Evolutionary conservation across 2,888 invertebrate species (phyloP).

Genomic region (Archips xylosteana): DNA sequence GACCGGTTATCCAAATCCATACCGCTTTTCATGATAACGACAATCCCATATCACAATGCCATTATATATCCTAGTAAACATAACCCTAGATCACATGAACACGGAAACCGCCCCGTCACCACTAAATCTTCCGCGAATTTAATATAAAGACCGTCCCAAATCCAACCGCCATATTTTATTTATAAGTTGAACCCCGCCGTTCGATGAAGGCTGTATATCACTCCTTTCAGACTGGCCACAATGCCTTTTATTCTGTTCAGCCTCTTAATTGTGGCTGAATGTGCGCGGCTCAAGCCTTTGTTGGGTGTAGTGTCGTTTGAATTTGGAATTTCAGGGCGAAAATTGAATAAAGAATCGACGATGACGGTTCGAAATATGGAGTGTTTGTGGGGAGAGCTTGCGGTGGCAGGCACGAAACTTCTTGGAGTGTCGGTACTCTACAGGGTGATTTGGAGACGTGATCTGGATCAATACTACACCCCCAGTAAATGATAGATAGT

Average conservation of each 20-base stretch:
- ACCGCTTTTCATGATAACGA: not conserved
- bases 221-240: slow-evolving; percentile 59
- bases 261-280: slow-evolving; percentile 50
- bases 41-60: not conserved
- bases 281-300: slow-evolving; percentile 38
- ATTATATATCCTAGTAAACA: slow-evolving; percentile 21
- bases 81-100: slow-evolving; percentile 41
- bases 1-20: not conserved
- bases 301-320: slow-evolving; percentile 38
- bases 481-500: no score
- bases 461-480: no score
- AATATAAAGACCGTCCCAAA: slow-evolving; percentile 69
- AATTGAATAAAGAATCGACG: slow-evolving; percentile 23
- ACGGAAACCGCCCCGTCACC: slow-evolving; percentile 44
- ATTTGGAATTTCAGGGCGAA: slow-evolving; percentile 34
- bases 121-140: slow-evolving; percentile 76
- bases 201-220: slow-evolving; percentile 64
- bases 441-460: no score
- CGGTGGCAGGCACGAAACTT: not conserved
- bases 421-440: not conserved
- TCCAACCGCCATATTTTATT: slow-evolving; percentile 76
- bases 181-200: slow-evolving; percentile 64
- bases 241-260: slow-evolving; percentile 50
- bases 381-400: slow-evolving; percentile 4
- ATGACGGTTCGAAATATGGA: slow-evolving; percentile 14